These are phyloP conservation scores for Scaptomyza parva DNA, from an alignment of 2,888 invertebrate species.

Conservation along the genomic window DNA sequence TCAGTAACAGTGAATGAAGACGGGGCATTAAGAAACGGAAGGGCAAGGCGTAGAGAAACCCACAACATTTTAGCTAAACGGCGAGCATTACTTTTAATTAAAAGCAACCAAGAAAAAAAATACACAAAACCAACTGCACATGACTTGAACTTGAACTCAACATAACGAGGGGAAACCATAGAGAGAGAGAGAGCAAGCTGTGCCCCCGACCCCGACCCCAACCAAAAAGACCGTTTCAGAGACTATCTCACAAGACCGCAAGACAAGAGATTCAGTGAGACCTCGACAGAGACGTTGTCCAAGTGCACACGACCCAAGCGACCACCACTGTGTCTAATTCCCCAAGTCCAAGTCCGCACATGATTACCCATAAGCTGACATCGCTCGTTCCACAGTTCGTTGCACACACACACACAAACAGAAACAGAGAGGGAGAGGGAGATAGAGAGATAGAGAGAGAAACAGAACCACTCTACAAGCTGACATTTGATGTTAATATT, in stretches of 20 bases:
- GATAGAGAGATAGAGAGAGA: no score
- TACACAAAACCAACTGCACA: constrained; percentile 51
- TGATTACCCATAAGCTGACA: constrained; percentile 79
- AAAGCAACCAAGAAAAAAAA: constrained; percentile 62
- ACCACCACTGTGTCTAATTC: constrained; percentile 65
- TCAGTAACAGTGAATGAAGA: not conserved
- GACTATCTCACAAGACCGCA: constrained; percentile 4
- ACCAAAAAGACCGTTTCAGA: not conserved
- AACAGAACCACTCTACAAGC: constrained; percentile 34
- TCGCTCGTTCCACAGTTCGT: constrained; percentile 69
- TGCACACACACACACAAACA: constrained; percentile 42
- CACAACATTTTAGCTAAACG: constrained; percentile 68
- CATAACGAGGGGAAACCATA: constrained; percentile 36
- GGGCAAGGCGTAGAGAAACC: not conserved
- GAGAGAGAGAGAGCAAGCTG: constrained; percentile 20
- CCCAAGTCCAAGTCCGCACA: constrained; percentile 60
- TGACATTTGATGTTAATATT: constrained; percentile 73
- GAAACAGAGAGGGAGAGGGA: not conserved
- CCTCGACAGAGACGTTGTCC: constrained; percentile 1
- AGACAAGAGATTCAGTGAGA: constrained; percentile 2
- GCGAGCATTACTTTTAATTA: constrained; percentile 78
- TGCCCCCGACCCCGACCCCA: no score
- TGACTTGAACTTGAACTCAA: constrained; percentile 75
- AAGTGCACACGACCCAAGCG: constrained; percentile 48
- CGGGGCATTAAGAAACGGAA: not conserved